Evolutionary conservation across 2,113 vertebrate genomes (phyloP).

Genomic region (Neoarius graeffei): DNA sequence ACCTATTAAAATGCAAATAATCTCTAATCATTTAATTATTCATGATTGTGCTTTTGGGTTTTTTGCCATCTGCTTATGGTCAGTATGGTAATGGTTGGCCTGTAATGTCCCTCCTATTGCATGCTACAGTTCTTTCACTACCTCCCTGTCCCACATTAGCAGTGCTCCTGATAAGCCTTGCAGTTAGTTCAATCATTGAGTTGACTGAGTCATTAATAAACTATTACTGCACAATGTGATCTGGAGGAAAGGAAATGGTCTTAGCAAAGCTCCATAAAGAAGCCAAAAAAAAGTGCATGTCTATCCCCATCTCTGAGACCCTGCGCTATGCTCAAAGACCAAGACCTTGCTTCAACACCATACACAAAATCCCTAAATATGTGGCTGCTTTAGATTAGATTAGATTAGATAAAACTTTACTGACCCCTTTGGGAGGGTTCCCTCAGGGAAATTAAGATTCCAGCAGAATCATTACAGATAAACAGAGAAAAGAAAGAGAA

Average conservation of each 20-base stretch:
- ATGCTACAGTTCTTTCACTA: neutral
- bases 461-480: neutral
- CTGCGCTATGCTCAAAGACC: neutral
- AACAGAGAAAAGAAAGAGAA: too few species aligned
- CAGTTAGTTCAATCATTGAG: conserved; percentile 6
- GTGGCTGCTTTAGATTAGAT: conserved; percentile 56
- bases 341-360: neutral
- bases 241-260: neutral
- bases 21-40: neutral
- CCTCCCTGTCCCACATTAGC: neutral
- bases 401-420: neutral
- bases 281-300: neutral
- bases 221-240: conserved; percentile 3
- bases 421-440: too few species aligned
- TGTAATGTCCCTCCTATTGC: neutral
- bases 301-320: neutral
- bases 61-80: conserved; percentile 5
- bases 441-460: neutral
- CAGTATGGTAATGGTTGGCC: conserved; percentile 20
- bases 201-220: conserved; percentile 23
- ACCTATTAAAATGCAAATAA: neutral
- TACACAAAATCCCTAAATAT: neutral
- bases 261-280: neutral
- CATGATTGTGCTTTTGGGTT: neutral
- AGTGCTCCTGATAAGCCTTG: neutral